Evolutionary conservation across 2,888 invertebrate species (phyloP), one percentile per base, ranked within the genome.

Genomic region (Coelogynopora nodosa): DNA sequence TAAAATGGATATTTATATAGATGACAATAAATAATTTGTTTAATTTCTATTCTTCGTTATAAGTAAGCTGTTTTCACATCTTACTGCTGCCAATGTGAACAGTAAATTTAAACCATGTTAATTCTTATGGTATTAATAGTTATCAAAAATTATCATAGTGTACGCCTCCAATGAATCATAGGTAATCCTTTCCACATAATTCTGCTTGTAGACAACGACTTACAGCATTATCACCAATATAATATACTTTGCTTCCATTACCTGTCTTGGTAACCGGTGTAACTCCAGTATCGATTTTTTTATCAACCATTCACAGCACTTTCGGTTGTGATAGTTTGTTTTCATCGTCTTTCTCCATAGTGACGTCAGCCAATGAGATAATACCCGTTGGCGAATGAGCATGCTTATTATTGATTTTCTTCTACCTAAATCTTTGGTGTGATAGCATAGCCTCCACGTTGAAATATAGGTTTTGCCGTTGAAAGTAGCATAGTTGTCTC

Each of bases 321-420:
- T 5, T 26, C 23, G 23, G 5, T 74, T 74, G 5, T 26, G 74
- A 10, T 74, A 10, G 74, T 5, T 2, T 74, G 74, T 74, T 74
- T 74, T 74, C 74, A 74, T 74, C 74, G 74, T 74, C 5, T 74
- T 26, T 74, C 27, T 74, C 74, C 74, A n/a, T 74, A 74, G 74
- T 74, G 74, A 74, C 74, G 74, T 74, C 74, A 74, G 23, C 74
- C 74, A 74, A 74, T 74, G 23, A 74, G 74, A 74, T 74, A 74
- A 74, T 74, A 74, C 5, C 27, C 74, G 74, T 74, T 74, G 74
- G 74, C 74, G 74, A 74, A 74, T 74, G 74, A 74, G 74, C 74
- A 74, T 74, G 74, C 74, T 74, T 74, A 74, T 74, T 74, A 74
- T 74, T 74, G 74, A 74, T 74, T 74, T 74, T 74, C 18, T 49